These are phyloP conservation scores for Pampus argenteus DNA, from an alignment of 2,797 vertebrate species.

Conservation along the genomic window DNA sequence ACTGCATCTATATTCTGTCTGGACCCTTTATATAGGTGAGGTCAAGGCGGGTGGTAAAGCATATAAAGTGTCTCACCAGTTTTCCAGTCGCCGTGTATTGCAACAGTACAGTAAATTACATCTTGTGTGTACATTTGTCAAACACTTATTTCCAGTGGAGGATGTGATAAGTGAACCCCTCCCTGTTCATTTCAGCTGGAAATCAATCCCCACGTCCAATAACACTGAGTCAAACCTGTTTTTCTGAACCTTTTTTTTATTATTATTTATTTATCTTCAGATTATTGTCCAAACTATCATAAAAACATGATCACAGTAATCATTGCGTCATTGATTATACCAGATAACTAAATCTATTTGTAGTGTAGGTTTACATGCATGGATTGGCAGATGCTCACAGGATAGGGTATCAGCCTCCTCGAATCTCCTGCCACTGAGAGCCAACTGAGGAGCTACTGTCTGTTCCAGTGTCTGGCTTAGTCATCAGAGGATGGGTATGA, in stretches of 20 bases:
- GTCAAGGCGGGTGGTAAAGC: not conserved
- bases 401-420: conserved; percentile 43
- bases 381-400: conserved; percentile 30
- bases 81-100: not conserved
- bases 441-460: conserved; percentile 68
- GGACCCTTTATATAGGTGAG: not conserved
- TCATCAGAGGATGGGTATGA: conserved; percentile 79
- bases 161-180: conserved; percentile 9
- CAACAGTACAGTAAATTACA: not conserved
- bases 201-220: conserved; percentile 13
- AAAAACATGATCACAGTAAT: conserved; percentile 25
- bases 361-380: conserved; percentile 27
- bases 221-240: not conserved
- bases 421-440: conserved; percentile 34
- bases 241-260: conserved; percentile 4
- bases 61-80: not conserved
- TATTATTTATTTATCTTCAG: conserved; percentile 15
- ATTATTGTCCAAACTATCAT: not conserved
- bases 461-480: conserved; percentile 73
- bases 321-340: conserved; percentile 15
- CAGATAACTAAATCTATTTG: conserved; percentile 8
- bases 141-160: not conserved
- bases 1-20: not conserved
- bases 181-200: conserved; percentile 1
- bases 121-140: not conserved